Base-by-base conservation (phyloP, 1,140 invertebrate genomes). In the Camponotus floridanus region DNA sequence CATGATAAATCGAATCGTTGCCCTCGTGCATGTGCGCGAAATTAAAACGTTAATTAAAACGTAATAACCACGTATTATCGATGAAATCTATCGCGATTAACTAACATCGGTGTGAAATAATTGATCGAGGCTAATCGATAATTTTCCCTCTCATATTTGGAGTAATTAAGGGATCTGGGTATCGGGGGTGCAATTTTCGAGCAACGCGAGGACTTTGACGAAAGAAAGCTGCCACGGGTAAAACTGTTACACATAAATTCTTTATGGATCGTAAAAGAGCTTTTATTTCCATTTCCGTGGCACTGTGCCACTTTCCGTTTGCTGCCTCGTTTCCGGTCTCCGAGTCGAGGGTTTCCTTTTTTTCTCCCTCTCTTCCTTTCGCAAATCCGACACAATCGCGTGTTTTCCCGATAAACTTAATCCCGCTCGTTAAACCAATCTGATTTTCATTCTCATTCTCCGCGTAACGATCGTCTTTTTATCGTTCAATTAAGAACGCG, bases 191-290 rank as follows among this genome's bases (percentile, higher is more conserved):
- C 21, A 42, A 45, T 61, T 33, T 48, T 61, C 64, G n/a, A 31
- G 45, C 70, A 87, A 67, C 11, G 8, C 13, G 11, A 31, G 13
- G 3, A 62, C 45, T 64, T 45, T 48, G 45, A 36, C 74, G 78
- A 89, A 90, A 76, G 84, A 91, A 92, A 90, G 21, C 80, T 79
- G 71, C 26, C 76, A 51, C 62, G 88, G 71, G 5, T 51, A 85
- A 80, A 92, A 94, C 93, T 93, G 92, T 94, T 92, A 88, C 91
- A 87, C 91, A 88, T 93, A 93, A 94, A 94, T 94, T 86, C 84
- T 93, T 92, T 91, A 94, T 94, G 90, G 87, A 91, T 90, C 92
- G 86, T 92, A 92, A 93, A 93, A 92, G 86, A 73, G 59, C 64
- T 84, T 88, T 85, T 61, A 68, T 26, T 71, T 51, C 11, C 21